Evolutionary conservation across 1,140 invertebrate genomes (phyloP).

Genomic region (Diorhabda sublineata): DNA sequence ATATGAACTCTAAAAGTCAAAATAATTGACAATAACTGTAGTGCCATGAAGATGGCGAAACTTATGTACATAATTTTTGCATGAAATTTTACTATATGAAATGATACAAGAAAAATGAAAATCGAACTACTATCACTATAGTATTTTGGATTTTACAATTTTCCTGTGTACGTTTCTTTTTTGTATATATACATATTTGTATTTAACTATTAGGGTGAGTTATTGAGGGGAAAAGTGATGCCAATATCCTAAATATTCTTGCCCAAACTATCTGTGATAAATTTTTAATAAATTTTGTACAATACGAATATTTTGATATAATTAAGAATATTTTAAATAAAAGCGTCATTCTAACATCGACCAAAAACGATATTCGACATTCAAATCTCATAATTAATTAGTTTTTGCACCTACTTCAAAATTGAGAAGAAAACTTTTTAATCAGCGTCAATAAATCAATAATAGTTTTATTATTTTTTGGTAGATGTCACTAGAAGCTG

Average conservation of each 20-base stretch:
- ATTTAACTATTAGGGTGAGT: slow-evolving; percentile 26
- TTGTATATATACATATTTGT: neutral
- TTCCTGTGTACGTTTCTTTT: too few relatives aligned
- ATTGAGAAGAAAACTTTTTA: neutral
- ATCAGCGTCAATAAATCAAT: slow-evolving; percentile 4
- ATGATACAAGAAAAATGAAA: slow-evolving; percentile 19
- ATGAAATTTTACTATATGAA: slow-evolving; percentile 16
- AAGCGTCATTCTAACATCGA: neutral
- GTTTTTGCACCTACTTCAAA: too few relatives aligned
- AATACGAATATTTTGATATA: neutral
- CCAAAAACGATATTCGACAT: slow-evolving; percentile 8
- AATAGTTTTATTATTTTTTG: slow-evolving; percentile 23
- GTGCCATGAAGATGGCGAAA: slow-evolving; percentile 32
- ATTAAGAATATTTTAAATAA: too few relatives aligned
- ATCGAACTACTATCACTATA: slow-evolving; percentile 8
- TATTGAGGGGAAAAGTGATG: slow-evolving; percentile 27
- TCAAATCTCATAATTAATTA: neutral
- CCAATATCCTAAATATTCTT: slow-evolving; percentile 39
- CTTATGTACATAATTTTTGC: slow-evolving; percentile 28
- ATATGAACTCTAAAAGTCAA: slow-evolving; percentile 25
- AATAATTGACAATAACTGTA: slow-evolving; percentile 35
- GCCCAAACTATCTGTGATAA: slow-evolving; percentile 41
- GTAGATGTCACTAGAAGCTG: slow-evolving; percentile 20
- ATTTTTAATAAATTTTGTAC: slow-evolving; percentile 20
- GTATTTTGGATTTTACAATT: too few relatives aligned